Conservation (phyloP, 1,140 invertebrate species). For the Drosophila rufa region DNA sequence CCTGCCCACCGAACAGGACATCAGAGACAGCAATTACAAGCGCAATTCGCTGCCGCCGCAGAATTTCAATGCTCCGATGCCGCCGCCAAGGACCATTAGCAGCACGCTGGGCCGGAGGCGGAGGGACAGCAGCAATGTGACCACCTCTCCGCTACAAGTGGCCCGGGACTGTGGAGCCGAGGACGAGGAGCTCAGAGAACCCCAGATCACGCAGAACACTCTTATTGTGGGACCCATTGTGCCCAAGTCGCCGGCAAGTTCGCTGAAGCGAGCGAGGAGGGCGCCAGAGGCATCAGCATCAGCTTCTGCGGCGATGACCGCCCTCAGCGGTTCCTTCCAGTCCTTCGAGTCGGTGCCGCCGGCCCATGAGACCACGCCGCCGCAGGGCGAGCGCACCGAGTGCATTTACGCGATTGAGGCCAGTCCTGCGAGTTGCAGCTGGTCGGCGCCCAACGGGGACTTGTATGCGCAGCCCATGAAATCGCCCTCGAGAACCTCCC, state of each 20-base stretch:
- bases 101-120: constrained; percentile 86
- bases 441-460: constrained; percentile 66
- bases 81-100: constrained; percentile 79
- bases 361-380: constrained; percentile 65
- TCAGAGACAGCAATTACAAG: constrained; percentile 43
- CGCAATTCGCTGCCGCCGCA: constrained; percentile 79
- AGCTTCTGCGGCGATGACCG: constrained; percentile 5
- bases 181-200: constrained; percentile 81
- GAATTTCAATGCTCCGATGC: constrained; percentile 87
- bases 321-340: constrained; percentile 71
- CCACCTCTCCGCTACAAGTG: constrained; percentile 85
- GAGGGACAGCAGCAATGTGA: constrained; percentile 75
- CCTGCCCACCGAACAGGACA: constrained; percentile 87
- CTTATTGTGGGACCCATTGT: constrained; percentile 86
- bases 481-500: constrained; percentile 61
- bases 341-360: constrained; percentile 77
- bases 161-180: constrained; percentile 80
- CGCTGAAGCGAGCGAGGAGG: constrained; percentile 48
- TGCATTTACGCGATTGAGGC: constrained; percentile 70
- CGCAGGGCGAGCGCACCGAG: constrained; percentile 73
- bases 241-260: constrained; percentile 78
- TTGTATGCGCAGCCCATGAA: constrained; percentile 76
- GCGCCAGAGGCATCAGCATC: background rate
- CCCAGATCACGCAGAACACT: constrained; percentile 86
- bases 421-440: constrained; percentile 39